Conservation (phyloP, 2,888 invertebrate genomes). For the Pseudoips prasinana region DNA sequence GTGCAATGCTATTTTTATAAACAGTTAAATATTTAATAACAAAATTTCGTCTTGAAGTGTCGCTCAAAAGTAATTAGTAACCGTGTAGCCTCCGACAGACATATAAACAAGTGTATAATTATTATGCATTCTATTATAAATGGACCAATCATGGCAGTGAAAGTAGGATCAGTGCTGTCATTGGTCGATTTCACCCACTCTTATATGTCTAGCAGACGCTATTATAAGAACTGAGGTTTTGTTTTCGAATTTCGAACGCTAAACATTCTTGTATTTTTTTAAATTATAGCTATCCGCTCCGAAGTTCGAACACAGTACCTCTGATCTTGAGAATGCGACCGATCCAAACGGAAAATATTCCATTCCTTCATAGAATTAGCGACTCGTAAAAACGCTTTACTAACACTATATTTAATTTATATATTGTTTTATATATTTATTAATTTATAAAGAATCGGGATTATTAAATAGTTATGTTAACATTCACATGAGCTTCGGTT, state of each 20-base stretch:
- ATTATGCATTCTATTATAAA: slow-evolving; percentile 69
- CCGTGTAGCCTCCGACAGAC: slow-evolving; percentile 79
- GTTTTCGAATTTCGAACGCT: slow-evolving; percentile 56
- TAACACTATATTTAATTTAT: slow-evolving; percentile 64
- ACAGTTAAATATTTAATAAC: slow-evolving; percentile 58
- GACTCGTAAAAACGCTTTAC: slow-evolving; percentile 71
- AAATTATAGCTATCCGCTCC: slow-evolving; percentile 12
- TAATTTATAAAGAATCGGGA: slow-evolving; percentile 65
- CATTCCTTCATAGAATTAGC: slow-evolving; percentile 78
- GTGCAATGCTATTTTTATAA: slow-evolving; percentile 75
- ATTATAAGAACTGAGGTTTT: slow-evolving; percentile 66
- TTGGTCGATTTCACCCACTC: slow-evolving; percentile 76
- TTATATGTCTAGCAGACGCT: slow-evolving; percentile 78
- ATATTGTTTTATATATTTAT: slow-evolving; percentile 58
- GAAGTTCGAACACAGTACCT: slow-evolving; percentile 62
- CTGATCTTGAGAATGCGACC: slow-evolving; percentile 79
- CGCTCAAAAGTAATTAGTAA: slow-evolving; percentile 75
- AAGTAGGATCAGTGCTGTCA: slow-evolving; percentile 72
- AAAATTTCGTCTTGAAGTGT: slow-evolving; percentile 77
- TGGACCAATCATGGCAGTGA: slow-evolving; percentile 82
- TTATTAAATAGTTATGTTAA: slow-evolving; percentile 59
- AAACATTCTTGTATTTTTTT: slow-evolving; percentile 11
- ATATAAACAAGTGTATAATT: slow-evolving; percentile 77
- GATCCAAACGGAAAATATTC: slow-evolving; percentile 58
- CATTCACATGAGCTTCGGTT: slow-evolving; percentile 51